Percentiles rank a stretch among this genome's conserved stretches.
These are phyloP conservation scores for Drosophila pandora DNA, from an alignment of 1,140 invertebrate genomes.

Conservation along the genomic window DNA sequence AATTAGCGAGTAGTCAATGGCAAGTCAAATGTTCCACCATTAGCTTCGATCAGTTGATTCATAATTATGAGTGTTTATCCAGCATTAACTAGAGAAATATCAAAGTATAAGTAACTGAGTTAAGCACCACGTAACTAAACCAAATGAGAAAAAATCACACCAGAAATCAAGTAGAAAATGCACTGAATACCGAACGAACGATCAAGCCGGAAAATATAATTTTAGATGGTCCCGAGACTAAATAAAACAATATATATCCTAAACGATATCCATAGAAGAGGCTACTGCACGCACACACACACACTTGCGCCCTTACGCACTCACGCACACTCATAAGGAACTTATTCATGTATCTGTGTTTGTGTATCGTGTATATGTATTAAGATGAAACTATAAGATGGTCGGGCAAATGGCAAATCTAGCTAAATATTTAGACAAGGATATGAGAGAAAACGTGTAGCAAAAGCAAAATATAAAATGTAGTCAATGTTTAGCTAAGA, in stretches of 20 bases:
- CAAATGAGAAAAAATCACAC: constrained; percentile 38
- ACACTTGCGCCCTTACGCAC: background rate
- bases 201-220: constrained; percentile 21
- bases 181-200: constrained; percentile 44
- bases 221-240: constrained; percentile 52
- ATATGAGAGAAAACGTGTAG: constrained; percentile 56
- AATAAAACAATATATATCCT: constrained; percentile 46
- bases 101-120: constrained; percentile 51
- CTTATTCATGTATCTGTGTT: constrained; percentile 47
- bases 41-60: constrained; percentile 64
- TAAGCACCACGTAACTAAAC: constrained; percentile 45
- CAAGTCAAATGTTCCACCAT: constrained; percentile 38
- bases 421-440: constrained; percentile 75
- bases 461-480: constrained; percentile 76
- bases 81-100: constrained; percentile 57
- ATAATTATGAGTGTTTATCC: constrained; percentile 52
- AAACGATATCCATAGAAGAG: constrained; percentile 38
- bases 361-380: constrained; percentile 49
- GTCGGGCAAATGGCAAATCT: constrained; percentile 34
- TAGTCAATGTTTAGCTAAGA: constrained; percentile 80
- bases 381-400: constrained; percentile 27
- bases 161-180: constrained; percentile 64
- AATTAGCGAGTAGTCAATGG: constrained; percentile 28
- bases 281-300: constrained; percentile 27
- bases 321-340: constrained; percentile 22